These are phyloP conservation scores for Cataglyphis cursor DNA, from an alignment of 2,888 invertebrate species.

Conservation along the genomic window DNA sequence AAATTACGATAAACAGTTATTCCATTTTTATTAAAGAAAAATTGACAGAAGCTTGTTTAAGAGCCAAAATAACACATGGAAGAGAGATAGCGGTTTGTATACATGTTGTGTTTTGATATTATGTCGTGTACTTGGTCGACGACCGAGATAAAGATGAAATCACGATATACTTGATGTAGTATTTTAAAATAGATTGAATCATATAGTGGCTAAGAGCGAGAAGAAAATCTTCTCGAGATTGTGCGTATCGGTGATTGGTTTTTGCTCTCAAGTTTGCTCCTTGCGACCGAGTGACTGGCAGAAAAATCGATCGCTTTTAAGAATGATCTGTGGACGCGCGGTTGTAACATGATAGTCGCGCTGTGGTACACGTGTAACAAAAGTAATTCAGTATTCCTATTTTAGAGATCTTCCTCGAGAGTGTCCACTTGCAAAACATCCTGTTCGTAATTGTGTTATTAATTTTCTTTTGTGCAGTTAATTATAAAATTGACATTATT, in stretches of 20 bases:
- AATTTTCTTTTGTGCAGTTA: neutral
- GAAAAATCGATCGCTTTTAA: conserved; percentile 72
- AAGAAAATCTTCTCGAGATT: conserved; percentile 38
- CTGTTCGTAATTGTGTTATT: conserved; percentile 5
- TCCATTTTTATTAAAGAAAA: neutral
- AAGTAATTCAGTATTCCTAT: conserved; percentile 63
- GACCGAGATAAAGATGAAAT: conserved; percentile 32
- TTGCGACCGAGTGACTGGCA: conserved; percentile 15
- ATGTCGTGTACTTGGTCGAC: conserved; percentile 7
- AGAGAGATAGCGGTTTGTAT: neutral
- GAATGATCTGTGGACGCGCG: conserved; percentile 76
- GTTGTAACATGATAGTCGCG: conserved; percentile 75
- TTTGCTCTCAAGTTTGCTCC: conserved; percentile 54
- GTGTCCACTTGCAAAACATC: neutral
- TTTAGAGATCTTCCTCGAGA: conserved; percentile 62
- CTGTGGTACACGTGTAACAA: conserved; percentile 61
- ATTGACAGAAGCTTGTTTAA: neutral
- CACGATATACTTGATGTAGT: neutral
- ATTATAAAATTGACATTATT: neutral
- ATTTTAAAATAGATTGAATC: conserved; percentile 15
- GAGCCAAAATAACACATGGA: neutral
- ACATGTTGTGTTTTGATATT: neutral
- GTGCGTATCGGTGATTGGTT: conserved; percentile 47
- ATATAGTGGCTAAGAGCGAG: neutral
- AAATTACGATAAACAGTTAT: neutral